Evolutionary conservation across 2,888 invertebrate species (phyloP).

Genomic region (Artemia sp.): DNA sequence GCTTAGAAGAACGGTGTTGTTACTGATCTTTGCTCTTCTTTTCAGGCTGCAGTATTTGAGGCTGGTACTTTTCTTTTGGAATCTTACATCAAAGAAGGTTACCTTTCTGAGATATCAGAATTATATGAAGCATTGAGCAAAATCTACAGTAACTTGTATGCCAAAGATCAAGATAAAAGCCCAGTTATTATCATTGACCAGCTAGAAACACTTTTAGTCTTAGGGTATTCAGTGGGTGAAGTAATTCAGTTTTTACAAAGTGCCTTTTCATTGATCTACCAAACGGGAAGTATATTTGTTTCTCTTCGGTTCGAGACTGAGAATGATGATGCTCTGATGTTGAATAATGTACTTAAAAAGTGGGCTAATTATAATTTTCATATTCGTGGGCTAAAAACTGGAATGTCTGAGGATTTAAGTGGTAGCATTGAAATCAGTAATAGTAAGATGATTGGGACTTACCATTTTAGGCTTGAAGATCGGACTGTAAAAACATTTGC

Average conservation of each 20-base stretch:
- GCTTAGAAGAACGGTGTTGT: too few relatives aligned
- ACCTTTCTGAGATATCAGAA: too few relatives aligned
- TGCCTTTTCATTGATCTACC: constrained; percentile 14
- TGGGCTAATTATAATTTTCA: constrained; percentile 20
- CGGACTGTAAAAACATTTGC: constrained; percentile 21
- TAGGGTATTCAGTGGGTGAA: constrained; percentile 11
- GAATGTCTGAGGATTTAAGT: constrained; percentile 21
- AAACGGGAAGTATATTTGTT: constrained; percentile 17
- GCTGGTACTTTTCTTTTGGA: too few relatives aligned
- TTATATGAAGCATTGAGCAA: too few relatives aligned
- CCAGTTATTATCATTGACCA: constrained; percentile 20
- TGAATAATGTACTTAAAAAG: constrained; percentile 5
- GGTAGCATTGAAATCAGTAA: constrained; percentile 17
- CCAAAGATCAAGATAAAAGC: not conserved
- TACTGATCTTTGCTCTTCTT: too few relatives aligned
- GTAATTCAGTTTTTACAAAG: constrained; percentile 19
- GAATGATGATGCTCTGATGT: constrained; percentile 15
- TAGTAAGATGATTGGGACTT: not conserved
- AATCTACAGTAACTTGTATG: too few relatives aligned
- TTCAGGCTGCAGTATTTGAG: too few relatives aligned
- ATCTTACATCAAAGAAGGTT: too few relatives aligned
- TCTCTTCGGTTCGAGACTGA: not conserved
- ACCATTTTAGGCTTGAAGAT: constrained; percentile 21
- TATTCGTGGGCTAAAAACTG: constrained; percentile 20
- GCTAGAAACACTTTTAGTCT: constrained; percentile 19